phyloP scores from a whole-genome alignment of 2,888 invertebrate species.

The Metallyticus violacea region DNA sequence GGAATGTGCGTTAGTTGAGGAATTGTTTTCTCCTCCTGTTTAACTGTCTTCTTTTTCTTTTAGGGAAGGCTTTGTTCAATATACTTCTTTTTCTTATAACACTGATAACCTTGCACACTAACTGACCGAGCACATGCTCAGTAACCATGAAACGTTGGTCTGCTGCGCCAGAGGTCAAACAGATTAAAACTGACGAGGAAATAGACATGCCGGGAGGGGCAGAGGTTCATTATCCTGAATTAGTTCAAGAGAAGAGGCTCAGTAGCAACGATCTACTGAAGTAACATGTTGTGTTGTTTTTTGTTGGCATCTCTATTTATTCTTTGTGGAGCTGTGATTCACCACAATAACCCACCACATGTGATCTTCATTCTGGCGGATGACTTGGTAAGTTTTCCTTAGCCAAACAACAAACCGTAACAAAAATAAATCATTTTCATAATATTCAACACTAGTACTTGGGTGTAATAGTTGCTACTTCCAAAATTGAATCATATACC shows the following conservation, averaged over 20 bases:
- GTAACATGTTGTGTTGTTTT: neutral
- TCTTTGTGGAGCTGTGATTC: neutral
- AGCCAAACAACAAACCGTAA: too few species aligned
- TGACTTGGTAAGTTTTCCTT: constrained; percentile 66
- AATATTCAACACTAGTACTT: too few species aligned
- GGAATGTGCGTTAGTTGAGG: too few species aligned
- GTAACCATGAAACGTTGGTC: neutral
- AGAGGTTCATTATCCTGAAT: neutral
- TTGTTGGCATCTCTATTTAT: neutral
- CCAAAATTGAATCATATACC: too few species aligned
- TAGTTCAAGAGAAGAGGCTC: neutral
- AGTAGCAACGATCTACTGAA: neutral
- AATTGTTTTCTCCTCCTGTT: too few species aligned
- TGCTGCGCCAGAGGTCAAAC: neutral
- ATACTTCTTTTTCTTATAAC: too few species aligned
- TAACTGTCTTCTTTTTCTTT: too few species aligned
- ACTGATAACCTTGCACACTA: too few species aligned
- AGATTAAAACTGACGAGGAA: neutral
- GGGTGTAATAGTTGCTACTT: too few species aligned
- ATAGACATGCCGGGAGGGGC: neutral
- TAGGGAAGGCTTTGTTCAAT: too few species aligned
- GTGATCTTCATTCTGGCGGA: constrained; percentile 83
- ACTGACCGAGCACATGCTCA: too few species aligned
- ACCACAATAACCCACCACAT: constrained; percentile 54
- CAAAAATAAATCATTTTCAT: too few species aligned